Conservation (phyloP, 2,113 vertebrate species). For the Caracal caracal region DNA sequence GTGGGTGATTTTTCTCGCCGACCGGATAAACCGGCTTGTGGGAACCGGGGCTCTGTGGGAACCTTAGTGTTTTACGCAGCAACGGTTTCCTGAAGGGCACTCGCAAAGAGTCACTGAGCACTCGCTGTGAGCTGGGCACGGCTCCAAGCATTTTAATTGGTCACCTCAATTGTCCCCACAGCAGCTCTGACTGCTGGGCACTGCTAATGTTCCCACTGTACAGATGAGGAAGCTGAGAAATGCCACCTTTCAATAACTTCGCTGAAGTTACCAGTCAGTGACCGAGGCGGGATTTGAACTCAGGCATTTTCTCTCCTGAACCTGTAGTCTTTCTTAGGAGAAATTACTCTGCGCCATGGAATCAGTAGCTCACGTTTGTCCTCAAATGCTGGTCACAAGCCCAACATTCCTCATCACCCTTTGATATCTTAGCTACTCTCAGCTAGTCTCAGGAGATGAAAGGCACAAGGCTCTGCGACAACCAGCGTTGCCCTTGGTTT, state of each 20-base stretch:
- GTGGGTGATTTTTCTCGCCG: not conserved
- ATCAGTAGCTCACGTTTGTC: not conserved
- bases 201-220: not conserved
- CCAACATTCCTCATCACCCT: not conserved
- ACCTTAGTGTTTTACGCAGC: not conserved
- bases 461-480: not conserved
- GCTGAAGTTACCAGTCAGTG: not conserved
- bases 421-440: not conserved
- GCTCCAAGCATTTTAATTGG: not conserved
- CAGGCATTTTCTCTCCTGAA: not conserved
- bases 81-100: not conserved
- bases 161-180: not conserved
- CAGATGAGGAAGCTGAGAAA: not conserved
- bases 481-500: not conserved
- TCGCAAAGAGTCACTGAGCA: not conserved
- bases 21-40: not conserved
- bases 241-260: not conserved
- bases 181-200: no score
- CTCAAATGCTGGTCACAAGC: not conserved
- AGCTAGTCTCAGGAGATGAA: not conserved
- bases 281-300: not conserved
- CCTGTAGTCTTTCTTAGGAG: not conserved
- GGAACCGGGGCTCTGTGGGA: not conserved
- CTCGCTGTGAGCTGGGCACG: not conserved
- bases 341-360: not conserved